Base-by-base conservation (phyloP, 23 tunicate genomes). In the Diplosoma virens region DNA sequence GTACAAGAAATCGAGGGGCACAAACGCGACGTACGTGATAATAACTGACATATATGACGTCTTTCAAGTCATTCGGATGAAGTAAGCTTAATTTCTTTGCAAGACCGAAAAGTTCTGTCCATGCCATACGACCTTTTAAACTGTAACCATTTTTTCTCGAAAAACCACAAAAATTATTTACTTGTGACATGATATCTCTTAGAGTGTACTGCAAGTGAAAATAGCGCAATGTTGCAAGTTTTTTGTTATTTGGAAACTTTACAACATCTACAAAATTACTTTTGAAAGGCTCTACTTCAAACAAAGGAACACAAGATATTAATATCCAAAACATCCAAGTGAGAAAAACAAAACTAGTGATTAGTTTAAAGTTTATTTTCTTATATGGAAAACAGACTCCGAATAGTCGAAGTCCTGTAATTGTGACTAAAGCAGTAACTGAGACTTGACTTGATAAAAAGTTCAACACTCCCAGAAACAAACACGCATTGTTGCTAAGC, bases 361-460 rank as follows among this genome's bases (percentile, higher is more conserved):
- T 35, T 18, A 5, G 7, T 36, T 37, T 67, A 50, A 67, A 35
- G 25, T 18, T 11, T 16, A 37, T n/a, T 2, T 34, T 25, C 27
- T 36, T 34, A 23, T 67, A 67, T 2, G 74, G 74, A 21, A 7
- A 37, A 17, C 3, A 67, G 7, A 35, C 52, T 2, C 74, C 52
- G 6, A n/a, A 37, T 24, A 67, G 26, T 36, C 74, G n/a, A 24
- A 67, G 9, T 2, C 26, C 52, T 4, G 74, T 17, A 35, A 67
- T 67, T 9, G 52, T 5, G 3, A 67, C 27, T 16, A 72, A 22
- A 72, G 78, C 61, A 3, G 61, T 47, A 9, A 72, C 78, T 24
- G 78, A 72, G 9, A 14, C 61, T 48, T 72, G 78, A 26, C 78
- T 48, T 22, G 78, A 72, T 9, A 48, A 11, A 23, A 72, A 72